phyloP scores from a whole-genome alignment of 2,797 vertebrate species.

The Darevskia mixta region DNA sequence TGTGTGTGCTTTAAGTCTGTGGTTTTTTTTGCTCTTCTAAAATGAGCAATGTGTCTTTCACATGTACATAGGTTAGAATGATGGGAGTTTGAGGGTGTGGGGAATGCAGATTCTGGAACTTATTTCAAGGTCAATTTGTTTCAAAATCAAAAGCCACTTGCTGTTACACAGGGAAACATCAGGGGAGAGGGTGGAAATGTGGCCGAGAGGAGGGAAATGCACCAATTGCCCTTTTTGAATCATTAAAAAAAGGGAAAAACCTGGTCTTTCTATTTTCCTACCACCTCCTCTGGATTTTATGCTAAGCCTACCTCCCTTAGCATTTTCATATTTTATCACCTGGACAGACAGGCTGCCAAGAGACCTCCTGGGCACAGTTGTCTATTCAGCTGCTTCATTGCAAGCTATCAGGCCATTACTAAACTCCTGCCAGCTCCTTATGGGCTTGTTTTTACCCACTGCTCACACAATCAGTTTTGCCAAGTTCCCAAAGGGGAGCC shows the following conservation, averaged over 20 bases:
- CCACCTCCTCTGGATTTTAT: conserved; percentile 14
- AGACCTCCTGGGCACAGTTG: conserved; percentile 6
- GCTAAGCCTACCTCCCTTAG: not conserved
- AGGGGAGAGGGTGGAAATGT: not conserved
- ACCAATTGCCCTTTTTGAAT: not conserved
- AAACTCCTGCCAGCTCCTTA: conserved; percentile 27
- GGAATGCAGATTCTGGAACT: conserved; percentile 67
- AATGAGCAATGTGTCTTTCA: conserved; percentile 56
- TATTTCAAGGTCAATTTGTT: conserved; percentile 76
- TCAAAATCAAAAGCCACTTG: conserved; percentile 57
- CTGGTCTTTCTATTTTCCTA: not conserved
- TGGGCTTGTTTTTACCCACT: not conserved
- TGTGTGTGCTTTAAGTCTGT: not conserved
- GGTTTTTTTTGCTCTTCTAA: conserved; percentile 40
- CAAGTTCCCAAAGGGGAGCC: not conserved
- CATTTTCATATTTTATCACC: conserved; percentile 27
- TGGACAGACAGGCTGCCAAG: conserved; percentile 30
- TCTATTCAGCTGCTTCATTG: conserved; percentile 42
- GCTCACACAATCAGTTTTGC: conserved; percentile 31
- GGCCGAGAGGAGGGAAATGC: not conserved
- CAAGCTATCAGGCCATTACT: conserved; percentile 13
- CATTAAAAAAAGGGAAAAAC: conserved; percentile 31
- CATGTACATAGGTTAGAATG: conserved; percentile 45
- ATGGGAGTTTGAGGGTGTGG: not conserved
- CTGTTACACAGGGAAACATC: conserved; percentile 52